A percentile compares a stretch with the other conserved stretches of the same genome.
These are phyloP conservation scores for Drosophila paucipuncta DNA, from an alignment of 2,888 invertebrate species.

Conservation along the genomic window DNA sequence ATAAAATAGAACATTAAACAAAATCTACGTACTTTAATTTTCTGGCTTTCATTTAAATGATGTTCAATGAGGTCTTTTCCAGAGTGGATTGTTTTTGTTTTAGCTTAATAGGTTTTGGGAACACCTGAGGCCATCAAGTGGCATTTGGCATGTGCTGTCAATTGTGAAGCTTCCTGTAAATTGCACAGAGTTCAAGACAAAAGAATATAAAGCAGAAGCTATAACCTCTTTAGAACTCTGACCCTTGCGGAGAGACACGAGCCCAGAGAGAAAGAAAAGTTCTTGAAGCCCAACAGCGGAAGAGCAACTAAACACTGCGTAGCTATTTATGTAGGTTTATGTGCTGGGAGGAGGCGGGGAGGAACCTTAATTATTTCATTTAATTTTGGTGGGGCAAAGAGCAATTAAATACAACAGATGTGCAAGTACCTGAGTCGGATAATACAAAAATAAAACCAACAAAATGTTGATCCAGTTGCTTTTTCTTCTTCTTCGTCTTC, in stretches of 20 bases:
- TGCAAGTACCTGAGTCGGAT: conserved; percentile 15
- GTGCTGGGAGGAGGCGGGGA: conserved; percentile 30
- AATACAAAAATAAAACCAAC: background rate
- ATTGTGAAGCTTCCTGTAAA: conserved; percentile 54
- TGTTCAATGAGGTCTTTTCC: background rate
- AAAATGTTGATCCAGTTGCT: conserved; percentile 21
- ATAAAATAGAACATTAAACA: background rate
- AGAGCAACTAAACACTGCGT: conserved; percentile 31
- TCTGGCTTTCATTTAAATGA: background rate
- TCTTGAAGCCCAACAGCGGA: conserved; percentile 60
- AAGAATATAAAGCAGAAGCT: conserved; percentile 18
- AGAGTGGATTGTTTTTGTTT: background rate
- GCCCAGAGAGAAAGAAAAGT: conserved; percentile 47
- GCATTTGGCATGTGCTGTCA: conserved; percentile 54
- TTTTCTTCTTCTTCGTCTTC: background rate
- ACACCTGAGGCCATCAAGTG: conserved; percentile 14
- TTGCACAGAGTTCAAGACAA: conserved; percentile 39
- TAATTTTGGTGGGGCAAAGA: conserved; percentile 55
- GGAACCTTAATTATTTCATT: conserved; percentile 70
- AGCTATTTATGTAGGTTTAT: conserved; percentile 20
- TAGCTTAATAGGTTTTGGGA: conserved; percentile 3
- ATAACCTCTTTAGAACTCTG: conserved; percentile 41
- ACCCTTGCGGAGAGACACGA: conserved; percentile 61
- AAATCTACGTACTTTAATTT: background rate
- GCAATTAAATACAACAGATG: conserved; percentile 34